A percentile compares a stretch with the other conserved stretches of the same genome.
Conservation (phyloP, 2,113 vertebrate species). For the Balaenoptera acutorostrata region DNA sequence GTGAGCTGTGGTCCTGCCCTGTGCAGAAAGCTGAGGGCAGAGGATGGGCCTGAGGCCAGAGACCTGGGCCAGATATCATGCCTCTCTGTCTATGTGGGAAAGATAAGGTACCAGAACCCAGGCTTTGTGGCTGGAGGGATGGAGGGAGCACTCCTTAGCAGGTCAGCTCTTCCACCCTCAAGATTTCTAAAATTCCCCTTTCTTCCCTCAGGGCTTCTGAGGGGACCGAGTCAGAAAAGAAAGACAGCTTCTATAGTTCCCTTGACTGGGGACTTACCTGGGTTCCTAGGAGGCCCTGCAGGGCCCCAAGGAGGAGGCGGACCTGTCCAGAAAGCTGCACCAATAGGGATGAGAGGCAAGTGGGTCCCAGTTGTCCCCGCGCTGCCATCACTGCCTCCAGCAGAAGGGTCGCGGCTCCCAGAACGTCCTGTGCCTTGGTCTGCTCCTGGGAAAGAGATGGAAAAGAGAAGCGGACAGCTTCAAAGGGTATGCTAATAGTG, state of each 20-base stretch:
- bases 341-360: conserved; percentile 70
- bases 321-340: conserved; percentile 74
- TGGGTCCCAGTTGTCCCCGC: conserved; percentile 51
- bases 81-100: background rate
- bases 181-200: background rate
- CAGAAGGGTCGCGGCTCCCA: conserved; percentile 73
- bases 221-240: background rate
- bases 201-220: background rate
- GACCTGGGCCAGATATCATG: background rate
- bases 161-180: background rate
- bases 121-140: background rate
- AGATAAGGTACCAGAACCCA: background rate
- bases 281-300: conserved; percentile 76
- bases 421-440: conserved; percentile 77
- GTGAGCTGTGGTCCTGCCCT: conserved; percentile 63
- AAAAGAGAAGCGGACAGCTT: background rate
- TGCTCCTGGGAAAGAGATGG: conserved; percentile 71
- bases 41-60: conserved; percentile 68
- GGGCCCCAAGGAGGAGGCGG: conserved; percentile 75
- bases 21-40: conserved; percentile 73
- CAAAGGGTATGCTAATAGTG: conserved; percentile 44
- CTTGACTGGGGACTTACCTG: conserved; percentile 75
- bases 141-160: background rate
- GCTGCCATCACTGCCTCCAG: conserved; percentile 56
- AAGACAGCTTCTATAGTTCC: background rate